Evolutionary conservation across 2,797 vertebrate genomes (phyloP).

Genomic region (Pristis pectinata): DNA sequence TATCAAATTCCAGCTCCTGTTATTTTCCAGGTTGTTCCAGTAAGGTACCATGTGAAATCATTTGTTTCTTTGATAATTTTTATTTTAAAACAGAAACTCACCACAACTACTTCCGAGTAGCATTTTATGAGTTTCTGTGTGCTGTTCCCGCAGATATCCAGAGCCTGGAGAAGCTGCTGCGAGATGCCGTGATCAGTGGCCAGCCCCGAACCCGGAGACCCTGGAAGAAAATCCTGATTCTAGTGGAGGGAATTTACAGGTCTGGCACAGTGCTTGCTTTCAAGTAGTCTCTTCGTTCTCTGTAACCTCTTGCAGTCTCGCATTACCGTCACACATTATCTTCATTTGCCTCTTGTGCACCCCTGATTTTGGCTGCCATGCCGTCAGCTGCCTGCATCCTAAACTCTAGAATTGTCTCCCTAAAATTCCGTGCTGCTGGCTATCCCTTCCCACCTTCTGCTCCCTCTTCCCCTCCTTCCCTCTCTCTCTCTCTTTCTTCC

Average conservation of each 20-base stretch:
- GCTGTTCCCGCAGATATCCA: conserved; percentile 67
- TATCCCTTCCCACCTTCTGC: background rate
- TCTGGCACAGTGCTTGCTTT: conserved; percentile 47
- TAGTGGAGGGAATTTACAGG: conserved; percentile 93
- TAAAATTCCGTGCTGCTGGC: background rate
- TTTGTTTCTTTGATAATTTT: background rate
- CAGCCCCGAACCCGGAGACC: conserved; percentile 79
- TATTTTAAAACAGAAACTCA: background rate
- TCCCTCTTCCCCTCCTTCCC: background rate
- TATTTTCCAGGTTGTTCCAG: background rate
- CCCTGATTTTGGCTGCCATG: background rate
- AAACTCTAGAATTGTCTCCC: background rate
- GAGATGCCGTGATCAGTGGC: conserved; percentile 73
- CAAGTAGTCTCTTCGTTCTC: background rate
- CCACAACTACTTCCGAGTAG: too few species aligned
- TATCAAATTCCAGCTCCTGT: too few species aligned
- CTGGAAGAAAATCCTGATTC: conserved; percentile 90
- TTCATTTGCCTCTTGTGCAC: background rate
- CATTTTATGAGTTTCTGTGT: conserved; percentile 32
- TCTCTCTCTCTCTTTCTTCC: background rate
- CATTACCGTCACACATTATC: background rate
- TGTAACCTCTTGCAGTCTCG: background rate
- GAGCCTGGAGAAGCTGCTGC: conserved; percentile 76
- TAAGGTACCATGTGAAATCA: background rate
- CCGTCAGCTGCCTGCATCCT: background rate